Evolutionary conservation across 2,113 vertebrate genomes (phyloP).

Genomic region (Tetraodon nigroviridis): DNA sequence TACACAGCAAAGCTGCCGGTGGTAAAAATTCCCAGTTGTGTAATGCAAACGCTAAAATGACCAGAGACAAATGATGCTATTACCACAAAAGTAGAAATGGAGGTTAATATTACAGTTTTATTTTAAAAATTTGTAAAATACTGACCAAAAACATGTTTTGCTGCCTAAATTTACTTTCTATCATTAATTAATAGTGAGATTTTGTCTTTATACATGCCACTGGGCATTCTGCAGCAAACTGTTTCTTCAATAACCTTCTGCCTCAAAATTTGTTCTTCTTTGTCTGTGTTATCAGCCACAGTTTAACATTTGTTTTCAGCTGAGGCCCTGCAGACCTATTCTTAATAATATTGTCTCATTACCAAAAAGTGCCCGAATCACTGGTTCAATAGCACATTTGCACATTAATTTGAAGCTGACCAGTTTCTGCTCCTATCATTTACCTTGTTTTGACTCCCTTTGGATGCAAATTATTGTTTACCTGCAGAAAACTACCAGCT

Average conservation of each 20-base stretch:
- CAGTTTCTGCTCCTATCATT: not conserved
- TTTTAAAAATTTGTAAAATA: slow-evolving; percentile 7
- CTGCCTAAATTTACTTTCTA: slow-evolving; percentile 7
- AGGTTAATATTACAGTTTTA: no score
- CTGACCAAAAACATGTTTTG: slow-evolving; percentile 35
- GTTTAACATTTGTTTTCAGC: slow-evolving; percentile 44
- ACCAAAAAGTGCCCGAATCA: slow-evolving; percentile 36
- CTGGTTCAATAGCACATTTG: slow-evolving; percentile 29
- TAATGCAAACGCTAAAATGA: no score
- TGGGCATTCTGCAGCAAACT: no score
- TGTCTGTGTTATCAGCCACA: slow-evolving; percentile 26
- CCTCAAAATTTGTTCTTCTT: slow-evolving; percentile 32
- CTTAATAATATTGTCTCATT: slow-evolving; percentile 51
- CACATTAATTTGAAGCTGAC: slow-evolving; percentile 5
- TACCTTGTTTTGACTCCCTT: not conserved
- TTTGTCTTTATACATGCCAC: slow-evolving; percentile 30
- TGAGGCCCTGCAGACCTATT: slow-evolving; percentile 39
- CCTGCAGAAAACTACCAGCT: slow-evolving; percentile 90
- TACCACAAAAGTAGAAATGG: no score
- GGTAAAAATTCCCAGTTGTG: no score
- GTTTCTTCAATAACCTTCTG: slow-evolving; percentile 33
- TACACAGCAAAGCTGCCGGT: slow-evolving; percentile 9
- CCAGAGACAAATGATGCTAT: no score
- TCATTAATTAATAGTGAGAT: slow-evolving; percentile 38
- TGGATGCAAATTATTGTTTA: not conserved